Evolutionary conservation across 2,888 invertebrate species (phyloP).

Genomic region (Eledona agricola): DNA sequence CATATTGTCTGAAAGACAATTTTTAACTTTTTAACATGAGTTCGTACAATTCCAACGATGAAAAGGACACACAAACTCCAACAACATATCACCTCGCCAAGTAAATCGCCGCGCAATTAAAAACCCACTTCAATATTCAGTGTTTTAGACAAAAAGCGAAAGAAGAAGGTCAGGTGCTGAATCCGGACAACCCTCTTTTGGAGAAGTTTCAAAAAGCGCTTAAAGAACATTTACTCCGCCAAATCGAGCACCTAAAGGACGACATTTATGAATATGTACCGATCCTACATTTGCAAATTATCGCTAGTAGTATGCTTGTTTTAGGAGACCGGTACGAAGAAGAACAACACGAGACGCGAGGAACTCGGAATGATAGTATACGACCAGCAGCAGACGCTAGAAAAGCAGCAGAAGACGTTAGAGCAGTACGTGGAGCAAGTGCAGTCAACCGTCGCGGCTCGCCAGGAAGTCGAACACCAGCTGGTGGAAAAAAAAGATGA

Average conservation of each 20-base stretch:
- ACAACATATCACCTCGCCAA: too few species aligned
- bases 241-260: slow-evolving; percentile 70
- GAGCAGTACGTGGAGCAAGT: slow-evolving; percentile 68
- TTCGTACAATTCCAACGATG: too few species aligned
- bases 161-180: slow-evolving; percentile 8
- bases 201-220: slow-evolving; percentile 51
- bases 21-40: too few species aligned
- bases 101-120: too few species aligned
- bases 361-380: slow-evolving; percentile 68
- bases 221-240: slow-evolving; percentile 61
- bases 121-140: too few species aligned
- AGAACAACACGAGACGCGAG: slow-evolving; percentile 67
- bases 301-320: slow-evolving; percentile 19
- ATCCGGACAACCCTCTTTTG: slow-evolving; percentile 33
- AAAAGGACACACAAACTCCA: too few species aligned
- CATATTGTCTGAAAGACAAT: too few species aligned
- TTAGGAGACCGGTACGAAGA: slow-evolving; percentile 63
- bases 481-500: slow-evolving; percentile 63
- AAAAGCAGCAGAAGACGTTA: slow-evolving; percentile 65
- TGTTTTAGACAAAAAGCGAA: neutral
- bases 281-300: slow-evolving; percentile 7
- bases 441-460: slow-evolving; percentile 63
- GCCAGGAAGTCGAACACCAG: slow-evolving; percentile 65
- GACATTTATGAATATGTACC: slow-evolving; percentile 75
- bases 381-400: slow-evolving; percentile 70